phyloP scores from a whole-genome alignment of 1,140 invertebrate genomes.

The Drosophila lacertosa region DNA sequence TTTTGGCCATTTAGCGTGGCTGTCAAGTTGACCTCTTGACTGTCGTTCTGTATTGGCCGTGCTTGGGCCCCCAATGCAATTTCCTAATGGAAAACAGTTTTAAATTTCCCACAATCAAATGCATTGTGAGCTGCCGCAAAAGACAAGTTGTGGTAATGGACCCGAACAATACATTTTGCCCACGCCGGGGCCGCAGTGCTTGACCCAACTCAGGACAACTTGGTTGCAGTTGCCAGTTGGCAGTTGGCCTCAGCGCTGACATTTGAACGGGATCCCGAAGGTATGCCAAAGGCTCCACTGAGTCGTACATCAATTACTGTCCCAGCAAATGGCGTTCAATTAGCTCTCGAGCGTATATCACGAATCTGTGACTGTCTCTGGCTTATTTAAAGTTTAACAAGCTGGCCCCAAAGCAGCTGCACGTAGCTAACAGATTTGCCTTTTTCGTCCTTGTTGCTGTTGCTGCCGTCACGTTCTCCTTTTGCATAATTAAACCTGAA shows the following conservation, averaged over 20 bases:
- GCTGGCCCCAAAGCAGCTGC: conserved; percentile 15
- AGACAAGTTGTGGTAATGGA: conserved; percentile 2
- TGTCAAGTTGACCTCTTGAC: conserved; percentile 41
- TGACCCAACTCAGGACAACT: not conserved
- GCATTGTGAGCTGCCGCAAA: conserved; percentile 40
- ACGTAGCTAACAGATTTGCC: conserved; percentile 9
- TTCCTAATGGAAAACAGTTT: conserved; percentile 69
- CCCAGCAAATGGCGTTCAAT: conserved; percentile 77
- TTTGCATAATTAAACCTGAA: conserved; percentile 69
- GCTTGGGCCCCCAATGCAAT: conserved; percentile 41
- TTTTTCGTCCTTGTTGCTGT: not conserved
- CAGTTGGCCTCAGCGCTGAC: conserved; percentile 31
- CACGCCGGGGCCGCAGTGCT: not conserved
- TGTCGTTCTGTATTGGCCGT: conserved; percentile 3
- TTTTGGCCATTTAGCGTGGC: conserved; percentile 3
- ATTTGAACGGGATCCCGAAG: conserved; percentile 44
- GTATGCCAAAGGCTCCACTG: conserved; percentile 24
- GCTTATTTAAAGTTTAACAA: conserved; percentile 59
- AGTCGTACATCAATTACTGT: conserved; percentile 80
- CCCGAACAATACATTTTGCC: conserved; percentile 29
- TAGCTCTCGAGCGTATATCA: conserved; percentile 59
- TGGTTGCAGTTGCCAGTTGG: not conserved
- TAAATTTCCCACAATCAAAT: conserved; percentile 62
- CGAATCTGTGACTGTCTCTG: not conserved
- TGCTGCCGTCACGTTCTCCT: conserved; percentile 59